phyloP scores from a whole-genome alignment of 2,797 vertebrate species.

The Chelonia mydas region DNA sequence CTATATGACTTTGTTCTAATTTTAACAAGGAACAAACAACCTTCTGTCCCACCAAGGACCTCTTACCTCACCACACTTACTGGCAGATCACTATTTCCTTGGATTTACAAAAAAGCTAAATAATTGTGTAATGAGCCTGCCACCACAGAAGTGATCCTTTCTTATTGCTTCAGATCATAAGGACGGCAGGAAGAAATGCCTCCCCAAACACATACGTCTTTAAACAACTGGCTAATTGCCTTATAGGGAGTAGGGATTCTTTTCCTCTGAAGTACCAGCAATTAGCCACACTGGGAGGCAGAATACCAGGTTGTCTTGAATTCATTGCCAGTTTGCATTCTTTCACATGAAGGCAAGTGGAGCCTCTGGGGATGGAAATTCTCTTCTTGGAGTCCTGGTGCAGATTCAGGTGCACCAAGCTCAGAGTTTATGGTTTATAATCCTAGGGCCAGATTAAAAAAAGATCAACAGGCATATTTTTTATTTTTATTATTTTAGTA shows the following conservation, averaged over 20 bases:
- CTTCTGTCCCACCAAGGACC: not conserved
- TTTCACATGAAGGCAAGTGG: not conserved
- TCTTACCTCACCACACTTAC: conserved; percentile 30
- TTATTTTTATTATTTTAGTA: not conserved
- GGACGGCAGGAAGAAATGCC: too few relatives aligned
- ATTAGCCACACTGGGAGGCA: too few relatives aligned
- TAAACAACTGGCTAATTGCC: too few relatives aligned
- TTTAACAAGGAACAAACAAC: not conserved
- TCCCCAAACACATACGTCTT: too few relatives aligned
- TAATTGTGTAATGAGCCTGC: conserved; percentile 39
- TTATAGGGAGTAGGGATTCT: too few relatives aligned
- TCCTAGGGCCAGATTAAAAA: not conserved
- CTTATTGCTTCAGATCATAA: too few relatives aligned
- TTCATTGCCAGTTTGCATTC: not conserved
- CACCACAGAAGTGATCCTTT: too few relatives aligned
- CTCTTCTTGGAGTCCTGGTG: not conserved
- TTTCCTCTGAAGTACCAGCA: too few relatives aligned
- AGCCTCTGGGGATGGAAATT: not conserved
- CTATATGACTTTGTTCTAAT: not conserved
- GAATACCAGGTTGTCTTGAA: too few relatives aligned
- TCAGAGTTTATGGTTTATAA: not conserved
- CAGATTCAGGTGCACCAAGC: not conserved
- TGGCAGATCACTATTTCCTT: conserved; percentile 38
- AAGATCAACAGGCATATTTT: not conserved
- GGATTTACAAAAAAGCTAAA: conserved; percentile 65